Evolutionary conservation across 2,113 vertebrate genomes (phyloP).

Genomic region (Crocuta crocuta): DNA sequence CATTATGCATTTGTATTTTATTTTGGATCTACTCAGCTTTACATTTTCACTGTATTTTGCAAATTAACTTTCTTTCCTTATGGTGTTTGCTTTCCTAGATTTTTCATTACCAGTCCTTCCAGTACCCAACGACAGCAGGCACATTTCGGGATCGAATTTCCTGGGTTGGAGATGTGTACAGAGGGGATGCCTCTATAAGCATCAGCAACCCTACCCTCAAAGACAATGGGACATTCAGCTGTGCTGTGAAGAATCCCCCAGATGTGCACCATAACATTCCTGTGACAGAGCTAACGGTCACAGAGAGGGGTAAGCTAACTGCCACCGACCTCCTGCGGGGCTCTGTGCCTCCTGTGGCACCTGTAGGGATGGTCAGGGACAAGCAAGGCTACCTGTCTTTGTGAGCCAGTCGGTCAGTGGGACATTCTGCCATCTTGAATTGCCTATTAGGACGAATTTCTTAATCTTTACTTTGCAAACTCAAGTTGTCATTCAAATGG

Average conservation of each 20-base stretch:
- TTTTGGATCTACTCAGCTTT: not conserved
- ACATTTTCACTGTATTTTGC: not conserved
- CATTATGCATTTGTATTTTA: not conserved
- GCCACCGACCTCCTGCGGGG: not conserved
- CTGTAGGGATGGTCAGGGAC: not conserved
- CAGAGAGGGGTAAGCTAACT: conserved; percentile 88
- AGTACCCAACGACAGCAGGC: conserved; percentile 86
- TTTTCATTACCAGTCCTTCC: conserved; percentile 92
- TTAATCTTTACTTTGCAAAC: conserved; percentile 43
- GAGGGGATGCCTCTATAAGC: conserved; percentile 91
- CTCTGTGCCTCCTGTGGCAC: no score
- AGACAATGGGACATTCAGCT: conserved; percentile 95
- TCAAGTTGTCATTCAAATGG: not conserved
- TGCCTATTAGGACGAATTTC: not conserved
- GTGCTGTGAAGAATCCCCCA: conserved; percentile 95
- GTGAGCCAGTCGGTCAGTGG: not conserved
- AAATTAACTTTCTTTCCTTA: not conserved
- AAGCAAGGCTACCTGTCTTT: not conserved
- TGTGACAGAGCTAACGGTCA: conserved; percentile 89
- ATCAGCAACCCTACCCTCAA: conserved; percentile 87
- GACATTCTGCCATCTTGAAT: not conserved
- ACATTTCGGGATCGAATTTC: conserved; percentile 90
- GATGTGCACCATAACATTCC: conserved; percentile 94
- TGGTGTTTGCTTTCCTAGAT: conserved; percentile 85
- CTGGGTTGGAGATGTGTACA: conserved; percentile 90